Evolutionary conservation across 2,888 invertebrate genomes (phyloP), one percentile per base, ranked within the genome.

Genomic region (Cordilura impudica): DNA sequence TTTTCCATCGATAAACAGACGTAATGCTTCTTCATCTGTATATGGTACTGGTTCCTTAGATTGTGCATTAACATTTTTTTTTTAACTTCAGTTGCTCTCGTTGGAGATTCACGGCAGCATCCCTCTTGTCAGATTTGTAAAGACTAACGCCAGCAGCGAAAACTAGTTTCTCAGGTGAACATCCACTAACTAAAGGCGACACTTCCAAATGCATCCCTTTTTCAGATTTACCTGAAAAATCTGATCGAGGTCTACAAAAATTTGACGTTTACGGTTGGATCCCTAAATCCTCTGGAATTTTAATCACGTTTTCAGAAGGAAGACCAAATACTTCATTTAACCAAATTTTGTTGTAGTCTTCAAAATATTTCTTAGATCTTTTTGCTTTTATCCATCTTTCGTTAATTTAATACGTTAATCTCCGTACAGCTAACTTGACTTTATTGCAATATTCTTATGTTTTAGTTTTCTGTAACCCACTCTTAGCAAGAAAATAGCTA

Each of bases 251-350:
- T 54, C 54, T 54, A 8, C 54, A n/a, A 54, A 54, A 35, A 31
- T 31, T 54, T 29, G 54, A 31, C 35, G 54, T 54, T 16, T 16
- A 54, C 53, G 53, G 53, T n/a, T n/a, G n/a, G n/a, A n/a, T n/a
- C n/a, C n/a, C n/a, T n/a, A n/a, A n/a, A n/a, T 26, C 26, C 26
- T 54, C 19, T n/a, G 39, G 39, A 7, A 31, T 39, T 19, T 60
- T 35, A 39, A 60, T 8, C 5, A 43, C 18, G 60, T 60, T 60
- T 23, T 60, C 60, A 60, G 39, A 60, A 60, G 60, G 39, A 60
- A 60, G 60, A 60, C 39, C 10, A 60, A 60, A 39, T 60, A 60
- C 1, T 60, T 39, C 60, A 39, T 60, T n/a, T 39, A 60, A 60
- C 35, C 39, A 31, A 60, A 60, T 31, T 60, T 60, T 39, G 39